Conservation (phyloP, 35 echinoderm and acorn worm species). For the Acanthaster planci region DNA sequence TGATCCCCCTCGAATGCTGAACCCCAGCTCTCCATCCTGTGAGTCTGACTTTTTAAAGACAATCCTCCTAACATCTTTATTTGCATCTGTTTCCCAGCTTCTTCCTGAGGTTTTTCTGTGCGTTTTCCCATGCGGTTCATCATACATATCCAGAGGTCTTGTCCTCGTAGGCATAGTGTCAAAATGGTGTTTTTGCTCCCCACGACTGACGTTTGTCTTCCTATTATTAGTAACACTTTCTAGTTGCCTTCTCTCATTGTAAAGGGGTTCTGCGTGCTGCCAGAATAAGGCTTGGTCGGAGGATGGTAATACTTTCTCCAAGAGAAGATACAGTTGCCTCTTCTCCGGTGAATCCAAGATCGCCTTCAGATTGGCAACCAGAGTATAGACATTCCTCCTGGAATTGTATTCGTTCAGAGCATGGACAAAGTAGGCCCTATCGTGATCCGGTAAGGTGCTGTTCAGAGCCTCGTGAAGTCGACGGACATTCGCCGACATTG, state of each 20-base stretch:
- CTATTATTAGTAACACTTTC: constrained; percentile 17
- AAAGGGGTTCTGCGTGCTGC: constrained; percentile 70
- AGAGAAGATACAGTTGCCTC: constrained; percentile 65
- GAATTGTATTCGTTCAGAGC: constrained; percentile 96
- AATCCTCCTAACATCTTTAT: constrained; percentile 67
- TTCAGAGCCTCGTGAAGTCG: constrained; percentile 89
- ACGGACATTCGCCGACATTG: constrained; percentile 92
- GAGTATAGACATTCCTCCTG: constrained; percentile 70
- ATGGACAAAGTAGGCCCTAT: constrained; percentile 82
- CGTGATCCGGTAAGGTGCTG: constrained; percentile 61
- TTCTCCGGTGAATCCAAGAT: constrained; percentile 87
- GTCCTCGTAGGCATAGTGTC: constrained; percentile 27
- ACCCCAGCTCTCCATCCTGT: constrained; percentile 58
- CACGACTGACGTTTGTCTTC: constrained; percentile 5
- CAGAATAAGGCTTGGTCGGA: constrained; percentile 77
- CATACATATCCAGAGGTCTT: neutral
- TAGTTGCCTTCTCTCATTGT: constrained; percentile 12
- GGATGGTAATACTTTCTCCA: constrained; percentile 79
- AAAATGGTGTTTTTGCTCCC: constrained; percentile 27
- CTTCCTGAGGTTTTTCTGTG: constrained; percentile 48
- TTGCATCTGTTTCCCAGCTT: constrained; percentile 45
- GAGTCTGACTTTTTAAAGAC: constrained; percentile 67
- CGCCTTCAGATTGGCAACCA: constrained; percentile 68
- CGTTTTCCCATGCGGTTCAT: constrained; percentile 76
- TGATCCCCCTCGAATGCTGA: constrained; percentile 83